A percentile compares a stretch with the other conserved stretches of the same genome.
Evolutionary conservation across 2,888 invertebrate species (phyloP).

Genomic region (Andrena flavipes): DNA sequence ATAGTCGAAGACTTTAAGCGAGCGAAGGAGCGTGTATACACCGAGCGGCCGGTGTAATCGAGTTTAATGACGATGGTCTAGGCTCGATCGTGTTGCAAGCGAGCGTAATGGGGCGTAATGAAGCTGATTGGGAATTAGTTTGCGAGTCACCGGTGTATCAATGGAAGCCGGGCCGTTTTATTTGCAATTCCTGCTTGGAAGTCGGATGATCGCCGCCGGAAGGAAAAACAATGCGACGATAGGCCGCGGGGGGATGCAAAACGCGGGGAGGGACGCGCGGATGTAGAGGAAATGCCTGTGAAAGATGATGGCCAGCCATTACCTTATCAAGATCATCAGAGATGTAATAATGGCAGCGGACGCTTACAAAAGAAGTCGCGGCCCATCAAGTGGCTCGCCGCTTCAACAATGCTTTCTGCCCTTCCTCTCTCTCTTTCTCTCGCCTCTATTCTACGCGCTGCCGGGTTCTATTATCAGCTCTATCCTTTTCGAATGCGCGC

Average conservation of each 20-base stretch:
- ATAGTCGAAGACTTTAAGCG: too few species aligned
- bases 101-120: conserved; percentile 49
- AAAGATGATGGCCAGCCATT: conserved; percentile 80
- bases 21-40: conserved; percentile 14
- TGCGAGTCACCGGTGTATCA: conserved; percentile 46
- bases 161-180: conserved; percentile 19
- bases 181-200: conserved; percentile 8
- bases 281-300: conserved; percentile 77
- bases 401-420: conserved; percentile 64
- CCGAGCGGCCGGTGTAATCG: conserved; percentile 39
- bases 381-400: conserved; percentile 61
- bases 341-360: conserved; percentile 76
- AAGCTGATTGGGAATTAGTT: conserved; percentile 61
- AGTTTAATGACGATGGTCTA: conserved; percentile 39
- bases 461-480: conserved; percentile 52
- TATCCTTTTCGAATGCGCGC: conserved; percentile 58
- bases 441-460: conserved; percentile 22
- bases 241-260: conserved; percentile 38
- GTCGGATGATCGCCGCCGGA: conserved; percentile 17
- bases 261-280: conserved; percentile 53
- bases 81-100: conserved; percentile 47
- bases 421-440: conserved; percentile 32
- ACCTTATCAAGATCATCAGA: conserved; percentile 81
- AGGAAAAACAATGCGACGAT: conserved; percentile 5
- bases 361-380: conserved; percentile 76